These are phyloP conservation scores for Gadus macrocephalus DNA, from an alignment of 2,113 vertebrate species.

Conservation along the genomic window DNA sequence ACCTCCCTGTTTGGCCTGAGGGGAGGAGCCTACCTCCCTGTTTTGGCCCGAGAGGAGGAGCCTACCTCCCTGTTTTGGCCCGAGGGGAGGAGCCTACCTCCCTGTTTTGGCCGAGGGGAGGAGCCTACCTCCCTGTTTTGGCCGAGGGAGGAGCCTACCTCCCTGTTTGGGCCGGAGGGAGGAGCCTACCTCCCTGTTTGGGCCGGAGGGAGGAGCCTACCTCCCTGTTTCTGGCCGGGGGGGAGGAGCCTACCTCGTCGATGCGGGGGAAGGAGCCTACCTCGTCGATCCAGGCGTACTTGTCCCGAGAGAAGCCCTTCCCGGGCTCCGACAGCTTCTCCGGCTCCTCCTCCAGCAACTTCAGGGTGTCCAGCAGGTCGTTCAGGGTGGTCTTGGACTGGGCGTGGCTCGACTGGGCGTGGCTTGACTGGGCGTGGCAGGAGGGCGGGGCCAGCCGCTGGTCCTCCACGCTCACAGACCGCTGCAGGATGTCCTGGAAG, in stretches of 20 bases:
- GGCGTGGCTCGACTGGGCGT: too few relatives aligned
- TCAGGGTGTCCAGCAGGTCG: slow-evolving; percentile 86
- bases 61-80: slow-evolving; percentile 64
- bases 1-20: too few relatives aligned
- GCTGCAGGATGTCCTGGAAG: slow-evolving; percentile 65
- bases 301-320: slow-evolving; percentile 73
- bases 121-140: too few relatives aligned
- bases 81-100: too few relatives aligned
- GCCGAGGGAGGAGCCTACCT: slow-evolving; percentile 61
- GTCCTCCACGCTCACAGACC: slow-evolving; percentile 62
- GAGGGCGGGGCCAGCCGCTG: slow-evolving; percentile 43
- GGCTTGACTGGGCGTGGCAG: slow-evolving; percentile 69
- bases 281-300: slow-evolving; percentile 80
- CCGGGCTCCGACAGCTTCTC: slow-evolving; percentile 68
- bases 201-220: too few relatives aligned
- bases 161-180: slow-evolving; percentile 1
- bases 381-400: slow-evolving; percentile 79
- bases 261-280: slow-evolving; percentile 50
- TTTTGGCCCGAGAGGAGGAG: too few relatives aligned
- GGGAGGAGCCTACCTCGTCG: too few relatives aligned
- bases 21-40: too few relatives aligned
- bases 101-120: too few relatives aligned
- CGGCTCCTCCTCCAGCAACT: slow-evolving; percentile 84
- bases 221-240: too few relatives aligned
- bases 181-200: too few relatives aligned